Percentiles rank a stretch among this genome's conserved stretches.
phyloP scores from a whole-genome alignment of 2,888 invertebrate genomes.

The Nymphalis c-album region DNA sequence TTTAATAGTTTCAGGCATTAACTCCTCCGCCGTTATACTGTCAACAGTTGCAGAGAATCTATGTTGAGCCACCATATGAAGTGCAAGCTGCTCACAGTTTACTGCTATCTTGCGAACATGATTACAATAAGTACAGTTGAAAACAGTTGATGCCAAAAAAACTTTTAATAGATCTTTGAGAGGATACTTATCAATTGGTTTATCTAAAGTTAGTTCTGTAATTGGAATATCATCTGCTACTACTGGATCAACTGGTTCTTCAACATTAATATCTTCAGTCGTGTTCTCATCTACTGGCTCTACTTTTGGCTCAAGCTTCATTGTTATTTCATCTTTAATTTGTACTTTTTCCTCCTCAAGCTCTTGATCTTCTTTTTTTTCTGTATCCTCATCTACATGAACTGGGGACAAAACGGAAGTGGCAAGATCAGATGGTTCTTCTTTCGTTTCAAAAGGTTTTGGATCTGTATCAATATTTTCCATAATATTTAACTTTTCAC shows the following conservation, averaged over 20 bases:
- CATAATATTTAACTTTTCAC: slow-evolving; percentile 80
- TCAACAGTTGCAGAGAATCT: slow-evolving; percentile 89
- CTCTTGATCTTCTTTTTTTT: slow-evolving; percentile 42
- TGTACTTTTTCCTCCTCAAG: slow-evolving; percentile 46
- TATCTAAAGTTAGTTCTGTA: slow-evolving; percentile 87
- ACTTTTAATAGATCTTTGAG: slow-evolving; percentile 86
- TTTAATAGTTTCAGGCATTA: slow-evolving; percentile 86
- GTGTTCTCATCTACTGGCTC: slow-evolving; percentile 56
- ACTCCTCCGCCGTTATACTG: slow-evolving; percentile 88
- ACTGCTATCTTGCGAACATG: slow-evolving; percentile 92
- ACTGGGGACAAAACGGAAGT: slow-evolving; percentile 36
- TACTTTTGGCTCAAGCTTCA: slow-evolving; percentile 60
- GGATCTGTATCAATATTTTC: slow-evolving; percentile 71
- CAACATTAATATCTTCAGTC: slow-evolving; percentile 56
- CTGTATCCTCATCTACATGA: slow-evolving; percentile 31
- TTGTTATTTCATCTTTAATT: slow-evolving; percentile 50
- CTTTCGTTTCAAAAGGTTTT: slow-evolving; percentile 43
- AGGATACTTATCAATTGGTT: slow-evolving; percentile 88
- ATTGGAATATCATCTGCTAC: slow-evolving; percentile 82
- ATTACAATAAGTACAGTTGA: slow-evolving; percentile 91
- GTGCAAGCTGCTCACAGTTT: slow-evolving; percentile 88
- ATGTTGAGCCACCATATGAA: slow-evolving; percentile 90
- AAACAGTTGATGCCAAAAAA: slow-evolving; percentile 86
- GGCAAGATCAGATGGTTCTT: slow-evolving; percentile 37
- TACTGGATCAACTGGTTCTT: slow-evolving; percentile 61